phyloP scores from a whole-genome alignment of 2,888 invertebrate genomes.

The Aphelenchoides bicaudatus region DNA sequence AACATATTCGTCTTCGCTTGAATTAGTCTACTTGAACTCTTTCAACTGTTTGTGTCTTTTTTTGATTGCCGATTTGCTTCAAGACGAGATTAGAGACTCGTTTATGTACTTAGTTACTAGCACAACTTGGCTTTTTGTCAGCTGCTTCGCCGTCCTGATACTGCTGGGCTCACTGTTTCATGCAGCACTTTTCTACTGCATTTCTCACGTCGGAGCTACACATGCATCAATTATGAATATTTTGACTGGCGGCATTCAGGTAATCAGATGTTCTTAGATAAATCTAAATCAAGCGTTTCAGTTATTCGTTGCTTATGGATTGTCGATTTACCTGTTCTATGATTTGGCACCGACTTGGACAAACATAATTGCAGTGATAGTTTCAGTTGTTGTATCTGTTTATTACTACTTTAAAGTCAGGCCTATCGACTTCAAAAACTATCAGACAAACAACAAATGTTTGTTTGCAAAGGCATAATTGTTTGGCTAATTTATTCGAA shows the following conservation, averaged over 20 bases:
- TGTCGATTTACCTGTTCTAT: slow-evolving; percentile 53
- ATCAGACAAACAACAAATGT: not conserved
- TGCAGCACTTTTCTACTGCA: slow-evolving; percentile 34
- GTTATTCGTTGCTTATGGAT: slow-evolving; percentile 48
- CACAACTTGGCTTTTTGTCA: slow-evolving; percentile 46
- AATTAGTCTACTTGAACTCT: slow-evolving; percentile 52
- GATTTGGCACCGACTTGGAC: slow-evolving; percentile 42
- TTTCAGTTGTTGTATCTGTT: not conserved
- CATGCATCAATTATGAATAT: slow-evolving; percentile 33
- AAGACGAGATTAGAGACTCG: slow-evolving; percentile 59
- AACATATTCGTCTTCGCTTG: slow-evolving; percentile 38
- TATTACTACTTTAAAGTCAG: slow-evolving; percentile 18
- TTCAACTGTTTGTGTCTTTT: slow-evolving; percentile 57
- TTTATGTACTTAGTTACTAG: slow-evolving; percentile 58
- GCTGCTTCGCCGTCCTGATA: slow-evolving; percentile 45
- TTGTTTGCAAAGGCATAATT: slow-evolving; percentile 6
- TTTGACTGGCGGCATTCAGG: slow-evolving; percentile 26
- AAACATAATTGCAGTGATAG: slow-evolving; percentile 23
- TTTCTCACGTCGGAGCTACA: slow-evolving; percentile 31
- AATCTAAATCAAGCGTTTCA: slow-evolving; percentile 21
- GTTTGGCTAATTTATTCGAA: not conserved
- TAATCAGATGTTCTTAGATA: not conserved
- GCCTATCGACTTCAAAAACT: slow-evolving; percentile 4
- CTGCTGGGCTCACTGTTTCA: slow-evolving; percentile 47
- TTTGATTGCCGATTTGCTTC: slow-evolving; percentile 49